Evolutionary conservation across 2,113 vertebrate genomes (phyloP).

Genomic region (Halcyon senegalensis): DNA sequence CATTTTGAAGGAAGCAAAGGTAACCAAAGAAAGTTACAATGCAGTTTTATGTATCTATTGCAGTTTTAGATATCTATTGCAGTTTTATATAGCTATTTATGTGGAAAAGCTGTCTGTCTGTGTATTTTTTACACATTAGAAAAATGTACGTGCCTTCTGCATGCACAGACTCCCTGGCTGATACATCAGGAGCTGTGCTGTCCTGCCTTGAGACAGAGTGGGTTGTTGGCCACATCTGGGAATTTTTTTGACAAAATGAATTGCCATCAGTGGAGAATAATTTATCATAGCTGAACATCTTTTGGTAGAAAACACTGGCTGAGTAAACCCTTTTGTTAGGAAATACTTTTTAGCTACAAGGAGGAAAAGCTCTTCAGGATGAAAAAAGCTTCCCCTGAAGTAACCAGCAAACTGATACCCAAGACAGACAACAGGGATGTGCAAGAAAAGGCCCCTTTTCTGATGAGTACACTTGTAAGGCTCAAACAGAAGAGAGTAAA

Average conservation of each 20-base stretch:
- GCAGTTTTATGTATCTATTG: not conserved
- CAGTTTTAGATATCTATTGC: not conserved
- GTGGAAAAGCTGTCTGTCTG: not conserved
- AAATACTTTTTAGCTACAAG: not conserved
- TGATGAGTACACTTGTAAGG: not conserved
- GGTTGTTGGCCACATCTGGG: not conserved
- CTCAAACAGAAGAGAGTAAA: not conserved
- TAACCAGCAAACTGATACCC: not conserved
- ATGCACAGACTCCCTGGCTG: not conserved
- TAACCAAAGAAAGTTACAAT: not conserved
- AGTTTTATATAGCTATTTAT: not conserved
- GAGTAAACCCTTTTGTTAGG: not conserved
- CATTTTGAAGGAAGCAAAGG: not conserved
- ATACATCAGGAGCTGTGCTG: not conserved
- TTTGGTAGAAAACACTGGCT: not conserved
- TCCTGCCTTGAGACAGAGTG: not conserved
- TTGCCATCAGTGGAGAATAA: conserved; percentile 1
- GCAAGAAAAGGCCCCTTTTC: not conserved
- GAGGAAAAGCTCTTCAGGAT: not conserved
- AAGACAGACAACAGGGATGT: not conserved
- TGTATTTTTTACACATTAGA: not conserved
- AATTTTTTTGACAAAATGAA: not conserved
- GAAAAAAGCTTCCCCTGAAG: not conserved
- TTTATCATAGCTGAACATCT: conserved; percentile 10
- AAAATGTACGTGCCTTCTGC: not conserved